Conservation (phyloP, 2,113 vertebrate genomes). For the Arothron firmamentum region DNA sequence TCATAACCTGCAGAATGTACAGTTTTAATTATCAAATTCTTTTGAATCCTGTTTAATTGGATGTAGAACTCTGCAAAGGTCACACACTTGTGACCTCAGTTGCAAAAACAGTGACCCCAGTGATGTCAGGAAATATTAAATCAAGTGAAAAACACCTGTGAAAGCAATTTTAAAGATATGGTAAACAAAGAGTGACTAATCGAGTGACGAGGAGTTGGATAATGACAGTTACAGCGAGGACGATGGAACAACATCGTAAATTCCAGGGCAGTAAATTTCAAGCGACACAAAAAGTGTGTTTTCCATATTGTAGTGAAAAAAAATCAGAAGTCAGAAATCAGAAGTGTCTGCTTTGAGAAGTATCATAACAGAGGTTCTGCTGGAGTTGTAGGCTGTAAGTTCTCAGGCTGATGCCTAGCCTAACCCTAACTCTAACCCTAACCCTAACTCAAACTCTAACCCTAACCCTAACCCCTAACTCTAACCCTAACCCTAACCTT, state of each 20-base stretch:
- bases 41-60: neutral
- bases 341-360: conserved; percentile 17
- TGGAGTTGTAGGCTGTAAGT: conserved; percentile 4
- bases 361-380: conserved; percentile 17
- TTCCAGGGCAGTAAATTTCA: conserved; percentile 34
- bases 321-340: conserved; percentile 8
- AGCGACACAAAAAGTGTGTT: conserved; percentile 24
- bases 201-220: conserved; percentile 10
- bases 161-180: conserved; percentile 42
- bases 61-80: neutral
- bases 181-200: conserved; percentile 17
- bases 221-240: conserved; percentile 37
- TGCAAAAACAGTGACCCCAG: neutral
- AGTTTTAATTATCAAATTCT: no score
- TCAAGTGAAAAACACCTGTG: conserved; percentile 12
- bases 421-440: no score
- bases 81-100: neutral
- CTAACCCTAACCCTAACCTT: no score
- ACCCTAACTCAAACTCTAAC: no score
- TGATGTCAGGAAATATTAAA: neutral
- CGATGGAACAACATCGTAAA: conserved; percentile 31
- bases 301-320: conserved; percentile 20
- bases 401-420: neutral
- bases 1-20: no score
- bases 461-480: no score